Base-by-base conservation (phyloP, 2,797 vertebrate genomes). In the Sebastes miniatus region DNA sequence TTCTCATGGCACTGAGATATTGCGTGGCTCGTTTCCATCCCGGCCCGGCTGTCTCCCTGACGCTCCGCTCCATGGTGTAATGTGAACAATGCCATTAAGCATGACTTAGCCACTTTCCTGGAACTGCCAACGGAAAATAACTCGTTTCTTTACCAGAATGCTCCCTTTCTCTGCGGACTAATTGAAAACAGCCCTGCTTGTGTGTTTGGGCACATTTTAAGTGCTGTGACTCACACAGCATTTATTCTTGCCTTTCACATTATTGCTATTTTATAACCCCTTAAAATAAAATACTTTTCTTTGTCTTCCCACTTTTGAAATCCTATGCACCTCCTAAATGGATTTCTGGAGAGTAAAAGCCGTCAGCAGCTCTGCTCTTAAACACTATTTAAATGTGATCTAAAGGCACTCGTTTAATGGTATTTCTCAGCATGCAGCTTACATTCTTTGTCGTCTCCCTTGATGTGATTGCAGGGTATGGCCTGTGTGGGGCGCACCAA, bases 401-500 rank as follows among this genome's bases (percentile, higher is more conserved):
- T 61, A 10, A 78, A 61, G 8, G 12, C 16, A 13, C 39, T 36
- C 6, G 6, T 76, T 73, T 36, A 25, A 34, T 65, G 2, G 20
- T 29, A 14, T 84, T 58, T 73, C 12, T 75, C 4, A 75, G 39
- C 12, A 20, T 32, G 13, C 12, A 50, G 29, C 13, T 80, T 4
- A 67, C 9, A 66, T 18, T 72, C 22, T 29, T 64, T 73, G n/a
- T 80, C n/a, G 64, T 84, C 6, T 64, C 43, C 76, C 6, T 50
- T 25, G 18, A 22, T 91, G 69, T 81, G 32, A 71, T 92, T 93
- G 59, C 86, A 99, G 98, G 99, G 99, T 62, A 99, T 99, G 99
- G 99, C 98, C 66, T 99, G 99, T 92, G 99, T 99, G 92, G 98
- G 98, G 74, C 97, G 98, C 31, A 99, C 98, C 71, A 99, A 98